A percentile compares a stretch with the other conserved stretches of the same genome.
Conservation (phyloP, 1,140 invertebrate genomes). For the Hirudo medicinalis region DNA sequence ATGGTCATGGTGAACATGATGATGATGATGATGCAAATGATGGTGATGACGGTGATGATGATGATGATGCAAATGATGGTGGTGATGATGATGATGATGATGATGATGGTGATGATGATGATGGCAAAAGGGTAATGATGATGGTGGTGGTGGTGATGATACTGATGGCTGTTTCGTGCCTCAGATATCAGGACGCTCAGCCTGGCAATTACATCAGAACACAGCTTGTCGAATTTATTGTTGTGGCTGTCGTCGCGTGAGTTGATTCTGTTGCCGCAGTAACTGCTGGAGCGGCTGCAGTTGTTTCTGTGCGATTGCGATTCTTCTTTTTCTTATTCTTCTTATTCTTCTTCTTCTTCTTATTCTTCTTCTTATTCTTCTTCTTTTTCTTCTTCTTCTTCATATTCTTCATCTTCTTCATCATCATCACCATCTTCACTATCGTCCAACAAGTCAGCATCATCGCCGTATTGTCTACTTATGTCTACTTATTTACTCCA, state of each 20-base stretch:
- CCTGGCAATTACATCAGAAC: no score
- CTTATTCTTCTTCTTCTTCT: not conserved
- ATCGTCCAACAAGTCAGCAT: not conserved
- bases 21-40: constrained; percentile 5
- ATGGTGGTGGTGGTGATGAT: no score
- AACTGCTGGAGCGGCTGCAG: not conserved
- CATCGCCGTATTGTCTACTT: no score
- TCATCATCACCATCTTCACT: not conserved
- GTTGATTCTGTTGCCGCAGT: not conserved
- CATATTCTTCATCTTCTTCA: not conserved
- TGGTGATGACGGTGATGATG: not conserved
- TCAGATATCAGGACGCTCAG: no score
- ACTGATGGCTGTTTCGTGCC: no score
- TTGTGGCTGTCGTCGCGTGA: not conserved
- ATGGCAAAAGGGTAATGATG: no score
- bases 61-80: not conserved
- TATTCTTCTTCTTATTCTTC: no score
- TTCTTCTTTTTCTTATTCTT: not conserved
- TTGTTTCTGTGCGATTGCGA: no score
- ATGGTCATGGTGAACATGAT: constrained; percentile 4
- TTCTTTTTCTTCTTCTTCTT: not conserved
- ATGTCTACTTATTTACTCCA: no score
- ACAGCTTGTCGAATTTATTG: not conserved
- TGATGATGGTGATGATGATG: not conserved
- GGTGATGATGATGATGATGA: not conserved